Conservation (phyloP, 2,888 invertebrate species). For the Cephus sareptanus region DNA sequence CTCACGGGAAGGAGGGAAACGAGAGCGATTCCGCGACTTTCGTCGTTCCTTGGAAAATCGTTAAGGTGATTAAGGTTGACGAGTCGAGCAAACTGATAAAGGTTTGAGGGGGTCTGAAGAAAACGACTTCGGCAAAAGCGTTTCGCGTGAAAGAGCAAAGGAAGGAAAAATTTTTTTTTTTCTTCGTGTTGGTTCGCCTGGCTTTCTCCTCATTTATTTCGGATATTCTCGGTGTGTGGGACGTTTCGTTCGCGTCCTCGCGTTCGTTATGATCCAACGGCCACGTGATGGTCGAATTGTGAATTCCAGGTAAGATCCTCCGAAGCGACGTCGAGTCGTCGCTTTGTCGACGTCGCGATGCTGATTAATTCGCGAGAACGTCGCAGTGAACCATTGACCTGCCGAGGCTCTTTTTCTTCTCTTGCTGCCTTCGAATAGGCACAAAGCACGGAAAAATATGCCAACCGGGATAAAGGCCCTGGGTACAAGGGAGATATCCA, state of each 20-base stretch:
- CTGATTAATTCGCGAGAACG: not conserved
- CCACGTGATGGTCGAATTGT: not conserved
- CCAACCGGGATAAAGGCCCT: slow-evolving; percentile 7
- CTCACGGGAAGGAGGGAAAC: not conserved
- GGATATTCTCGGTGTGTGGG: no score
- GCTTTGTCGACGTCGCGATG: not conserved
- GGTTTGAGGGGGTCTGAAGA: not conserved
- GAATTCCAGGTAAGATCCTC: not conserved
- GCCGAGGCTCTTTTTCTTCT: slow-evolving; percentile 1
- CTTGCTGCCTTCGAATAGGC: slow-evolving; percentile 30
- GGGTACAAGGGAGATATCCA: not conserved
- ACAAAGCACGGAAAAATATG: slow-evolving; percentile 50
- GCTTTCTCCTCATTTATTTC: not conserved
- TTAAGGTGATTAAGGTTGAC: not conserved
- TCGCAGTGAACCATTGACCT: not conserved
- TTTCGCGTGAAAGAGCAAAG: not conserved
- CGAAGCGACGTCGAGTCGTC: not conserved
- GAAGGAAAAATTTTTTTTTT: not conserved
- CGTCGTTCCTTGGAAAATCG: not conserved
- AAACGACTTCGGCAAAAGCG: not conserved
- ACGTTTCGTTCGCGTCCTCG: not conserved
- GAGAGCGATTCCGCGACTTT: not conserved
- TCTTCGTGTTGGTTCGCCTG: not conserved
- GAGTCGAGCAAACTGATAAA: not conserved
- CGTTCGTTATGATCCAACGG: not conserved